phyloP scores from a whole-genome alignment of 2,113 vertebrate genomes.

The Carassius auratus region DNA sequence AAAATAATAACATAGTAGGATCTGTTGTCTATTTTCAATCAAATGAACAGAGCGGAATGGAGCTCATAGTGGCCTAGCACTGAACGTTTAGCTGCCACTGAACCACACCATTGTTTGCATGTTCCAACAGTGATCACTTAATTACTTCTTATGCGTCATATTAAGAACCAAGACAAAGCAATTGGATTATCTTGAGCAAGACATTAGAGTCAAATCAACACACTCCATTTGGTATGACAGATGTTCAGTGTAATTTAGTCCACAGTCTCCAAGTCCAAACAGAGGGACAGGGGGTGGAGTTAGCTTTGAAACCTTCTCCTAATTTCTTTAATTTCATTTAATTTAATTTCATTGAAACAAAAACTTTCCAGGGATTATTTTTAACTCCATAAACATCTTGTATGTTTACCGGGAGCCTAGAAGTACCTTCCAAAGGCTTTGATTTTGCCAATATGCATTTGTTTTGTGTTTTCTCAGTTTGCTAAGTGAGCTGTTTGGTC shows the following conservation, averaged over 20 bases:
- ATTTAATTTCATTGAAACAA: neutral
- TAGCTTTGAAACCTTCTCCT: slow-evolving; percentile 1
- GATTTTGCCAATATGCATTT: neutral
- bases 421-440: neutral
- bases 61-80: neutral
- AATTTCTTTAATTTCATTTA: too few species aligned
- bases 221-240: slow-evolving; percentile 51
- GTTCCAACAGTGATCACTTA: neutral
- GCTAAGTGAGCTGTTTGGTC: neutral
- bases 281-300: slow-evolving; percentile 15
- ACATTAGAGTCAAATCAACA: slow-evolving; percentile 40
- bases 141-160: slow-evolving; percentile 3
- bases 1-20: too few species aligned
- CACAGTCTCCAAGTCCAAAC: slow-evolving; percentile 16
- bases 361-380: slow-evolving; percentile 7
- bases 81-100: neutral
- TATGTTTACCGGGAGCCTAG: neutral
- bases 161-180: slow-evolving; percentile 28
- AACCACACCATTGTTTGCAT: neutral
- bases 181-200: slow-evolving; percentile 45
- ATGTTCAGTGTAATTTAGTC: slow-evolving; percentile 43
- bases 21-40: too few species aligned
- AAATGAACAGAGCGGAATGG: neutral
- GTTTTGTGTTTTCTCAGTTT: slow-evolving; percentile 23
- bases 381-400: slow-evolving; percentile 25